Conservation (phyloP, 2,888 invertebrate genomes). For the Steinernema carpocapsae region DNA sequence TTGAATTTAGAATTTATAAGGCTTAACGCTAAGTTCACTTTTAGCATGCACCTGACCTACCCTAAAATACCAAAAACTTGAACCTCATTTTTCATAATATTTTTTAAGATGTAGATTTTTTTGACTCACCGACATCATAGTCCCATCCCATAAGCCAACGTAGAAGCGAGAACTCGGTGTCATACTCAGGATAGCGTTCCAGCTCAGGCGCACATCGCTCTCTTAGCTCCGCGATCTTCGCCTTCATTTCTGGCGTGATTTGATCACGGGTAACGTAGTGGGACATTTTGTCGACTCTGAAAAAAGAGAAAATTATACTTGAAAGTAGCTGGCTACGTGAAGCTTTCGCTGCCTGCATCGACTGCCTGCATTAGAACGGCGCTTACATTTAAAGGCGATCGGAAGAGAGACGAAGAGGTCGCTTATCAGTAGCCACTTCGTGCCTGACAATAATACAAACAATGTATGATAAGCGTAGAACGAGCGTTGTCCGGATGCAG, state of each 20-base stretch:
- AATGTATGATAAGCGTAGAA: conserved; percentile 26
- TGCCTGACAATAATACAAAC: conserved; percentile 27
- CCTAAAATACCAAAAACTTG: no score
- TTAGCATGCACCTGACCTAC: neutral
- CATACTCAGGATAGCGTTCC: conserved; percentile 46
- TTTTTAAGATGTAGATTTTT: no score
- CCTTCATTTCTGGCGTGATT: conserved; percentile 20
- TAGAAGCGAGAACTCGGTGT: conserved; percentile 59
- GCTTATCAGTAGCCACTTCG: conserved; percentile 30
- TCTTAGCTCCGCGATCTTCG: conserved; percentile 44
- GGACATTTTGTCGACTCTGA: conserved; percentile 4
- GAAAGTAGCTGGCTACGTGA: no score
- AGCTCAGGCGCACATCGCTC: conserved; percentile 44
- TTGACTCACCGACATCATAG: conserved; percentile 57
- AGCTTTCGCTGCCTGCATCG: neutral
- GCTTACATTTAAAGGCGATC: neutral
- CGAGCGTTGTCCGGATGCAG: neutral
- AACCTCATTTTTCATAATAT: no score
- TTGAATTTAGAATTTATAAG: neutral
- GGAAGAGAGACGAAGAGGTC: neutral
- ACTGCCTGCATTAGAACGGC: neutral
- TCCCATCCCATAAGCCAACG: conserved; percentile 66
- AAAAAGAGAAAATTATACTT: no score
- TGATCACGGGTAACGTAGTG: neutral
- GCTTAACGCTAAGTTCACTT: neutral